These are phyloP conservation scores for Scelioninae gen. 1 DNA, from an alignment of 2,888 invertebrate genomes.

Conservation along the genomic window DNA sequence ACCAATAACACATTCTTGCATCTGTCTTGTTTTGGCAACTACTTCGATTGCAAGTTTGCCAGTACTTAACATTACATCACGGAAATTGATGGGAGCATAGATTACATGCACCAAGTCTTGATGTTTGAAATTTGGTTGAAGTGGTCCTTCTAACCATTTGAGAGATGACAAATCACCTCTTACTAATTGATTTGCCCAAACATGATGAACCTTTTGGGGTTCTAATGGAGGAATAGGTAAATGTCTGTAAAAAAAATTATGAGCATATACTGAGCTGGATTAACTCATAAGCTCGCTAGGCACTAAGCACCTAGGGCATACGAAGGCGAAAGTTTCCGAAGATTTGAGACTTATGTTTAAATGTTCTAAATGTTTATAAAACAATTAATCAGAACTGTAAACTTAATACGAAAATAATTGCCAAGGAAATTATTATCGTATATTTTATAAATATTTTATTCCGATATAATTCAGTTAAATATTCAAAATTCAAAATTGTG, in stretches of 20 bases:
- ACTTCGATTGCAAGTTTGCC: conserved; percentile 94
- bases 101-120: conserved; percentile 86
- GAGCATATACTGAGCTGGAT: too few relatives aligned
- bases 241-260: conserved; percentile 88
- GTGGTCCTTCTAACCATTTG: conserved; percentile 91
- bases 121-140: conserved; percentile 74
- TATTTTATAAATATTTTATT: too few relatives aligned
- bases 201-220: conserved; percentile 87
- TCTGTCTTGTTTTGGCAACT: conserved; percentile 88
- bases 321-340: too few relatives aligned
- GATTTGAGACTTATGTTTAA: too few relatives aligned
- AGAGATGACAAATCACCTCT: conserved; percentile 94
- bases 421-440: too few relatives aligned
- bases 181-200: conserved; percentile 90
- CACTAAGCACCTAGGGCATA: too few relatives aligned
- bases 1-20: conserved; percentile 89
- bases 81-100: conserved; percentile 95
- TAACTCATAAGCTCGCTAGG: too few relatives aligned
- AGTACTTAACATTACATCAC: conserved; percentile 97
- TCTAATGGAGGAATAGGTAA: conserved; percentile 87
- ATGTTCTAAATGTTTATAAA: too few relatives aligned
- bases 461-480: too few relatives aligned
- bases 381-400: too few relatives aligned
- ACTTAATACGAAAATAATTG: too few relatives aligned
- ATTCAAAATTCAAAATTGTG: too few relatives aligned